Percentiles rank a stretch among this genome's conserved stretches.
Conservation (phyloP, 2,797 vertebrate species). For the Myiothlypis coronata region DNA sequence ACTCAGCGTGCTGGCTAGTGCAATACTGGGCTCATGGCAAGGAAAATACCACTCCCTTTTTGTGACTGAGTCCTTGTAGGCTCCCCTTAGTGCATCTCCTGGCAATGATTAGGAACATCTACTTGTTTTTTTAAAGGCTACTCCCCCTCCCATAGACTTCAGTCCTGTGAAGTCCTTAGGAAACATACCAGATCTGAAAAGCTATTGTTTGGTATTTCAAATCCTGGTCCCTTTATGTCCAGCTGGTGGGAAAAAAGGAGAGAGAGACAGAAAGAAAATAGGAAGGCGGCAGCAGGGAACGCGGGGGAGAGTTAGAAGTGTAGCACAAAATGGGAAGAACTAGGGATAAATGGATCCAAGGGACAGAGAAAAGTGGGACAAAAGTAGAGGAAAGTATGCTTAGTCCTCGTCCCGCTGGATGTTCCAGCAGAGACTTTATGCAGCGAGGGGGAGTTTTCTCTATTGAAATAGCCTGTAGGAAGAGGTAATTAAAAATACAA, state of each 20-base stretch:
- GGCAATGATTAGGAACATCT: slow-evolving; percentile 66
- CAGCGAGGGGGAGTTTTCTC: not conserved
- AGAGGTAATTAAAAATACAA: not conserved
- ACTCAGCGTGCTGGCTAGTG: slow-evolving; percentile 22
- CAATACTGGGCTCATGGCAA: slow-evolving; percentile 25
- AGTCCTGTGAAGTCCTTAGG: slow-evolving; percentile 56
- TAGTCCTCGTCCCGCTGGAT: not conserved
- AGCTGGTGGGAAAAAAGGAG: slow-evolving; percentile 59
- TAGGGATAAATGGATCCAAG: not conserved
- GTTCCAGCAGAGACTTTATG: not conserved
- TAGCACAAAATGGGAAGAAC: not conserved
- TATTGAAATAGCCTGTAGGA: not conserved
- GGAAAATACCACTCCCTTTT: slow-evolving; percentile 54
- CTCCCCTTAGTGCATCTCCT: slow-evolving; percentile 66
- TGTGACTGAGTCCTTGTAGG: slow-evolving; percentile 37
- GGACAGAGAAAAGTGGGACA: not conserved
- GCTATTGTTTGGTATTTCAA: slow-evolving; percentile 64
- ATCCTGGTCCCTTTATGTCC: slow-evolving; percentile 61
- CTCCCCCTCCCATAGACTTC: slow-evolving; percentile 29
- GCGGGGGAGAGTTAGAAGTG: not conserved
- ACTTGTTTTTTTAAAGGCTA: slow-evolving; percentile 48
- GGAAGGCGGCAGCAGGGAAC: not conserved
- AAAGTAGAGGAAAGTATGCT: not conserved
- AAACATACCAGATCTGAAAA: slow-evolving; percentile 60
- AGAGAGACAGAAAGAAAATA: slow-evolving; percentile 42